Base-by-base conservation (phyloP, 2,113 vertebrate species). In the Bujurquina vittata region DNA sequence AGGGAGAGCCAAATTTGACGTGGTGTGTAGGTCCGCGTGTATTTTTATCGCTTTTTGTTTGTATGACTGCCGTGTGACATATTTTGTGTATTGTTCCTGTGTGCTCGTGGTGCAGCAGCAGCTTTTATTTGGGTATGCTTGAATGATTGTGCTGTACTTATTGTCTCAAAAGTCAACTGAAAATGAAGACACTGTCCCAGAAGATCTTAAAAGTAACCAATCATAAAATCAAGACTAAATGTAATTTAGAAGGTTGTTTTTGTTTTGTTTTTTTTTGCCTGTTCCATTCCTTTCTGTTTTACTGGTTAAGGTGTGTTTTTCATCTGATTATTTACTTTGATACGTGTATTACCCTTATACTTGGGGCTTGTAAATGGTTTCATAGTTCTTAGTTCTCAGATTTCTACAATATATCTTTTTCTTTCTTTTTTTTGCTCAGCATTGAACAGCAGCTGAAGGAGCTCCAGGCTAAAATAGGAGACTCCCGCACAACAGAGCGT, bases 381-480 rank as follows among this genome's bases (percentile, higher is more conserved):
- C 9, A 52, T 15, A 33, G 14, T 37, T 17, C 12, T 58, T 9
- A 20, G 43, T 43, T 20, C 10, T 49, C 23, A 75, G 37, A 84
- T 43, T 86, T 74, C 63, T 11, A 29, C n/a, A 43, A 7, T 20
- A 14, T 56, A 23, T 84, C 35, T 63, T 12, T 37, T 37, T 37
- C 35, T 37, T 43, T 83, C 31, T 20, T 33, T 22, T 14, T 82
- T 73, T 78, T 29, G n/a, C 81, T 91, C 75, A 99, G 98, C 81
- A 96, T 98, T 91, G 96, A 98, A 79, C 95, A 96, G 57, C 97
- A 96, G 87, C 94, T 98, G 61, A 96, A 94, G 91, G 96, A 97
- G 69, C 95, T 98, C 80, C 96, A 97, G 82, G 92, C 82, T 23
- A 96, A 97, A 87, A 84, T 97, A 85, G 96, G 95, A 67, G 96